Percentiles rank a stretch among this genome's conserved stretches.
phyloP scores from a whole-genome alignment of 2,888 invertebrate species.

The Drosophila lacicola region DNA sequence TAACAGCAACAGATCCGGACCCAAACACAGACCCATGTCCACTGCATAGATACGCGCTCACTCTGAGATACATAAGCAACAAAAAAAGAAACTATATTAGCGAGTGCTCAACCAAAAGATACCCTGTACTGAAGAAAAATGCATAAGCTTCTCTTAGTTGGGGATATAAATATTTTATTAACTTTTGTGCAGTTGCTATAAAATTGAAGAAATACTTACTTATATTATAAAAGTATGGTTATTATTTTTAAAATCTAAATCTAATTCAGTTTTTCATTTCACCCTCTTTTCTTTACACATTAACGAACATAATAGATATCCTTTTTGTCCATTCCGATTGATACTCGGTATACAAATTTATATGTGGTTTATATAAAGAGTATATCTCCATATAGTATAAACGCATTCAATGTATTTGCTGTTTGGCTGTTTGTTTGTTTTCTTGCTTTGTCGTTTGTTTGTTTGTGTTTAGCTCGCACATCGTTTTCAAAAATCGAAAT shows the following conservation, averaged over 20 bases:
- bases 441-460: constrained; percentile 53
- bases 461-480: constrained; percentile 68
- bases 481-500: constrained; percentile 79
- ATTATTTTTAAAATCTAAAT: no score
- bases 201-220: no score
- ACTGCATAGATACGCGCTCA: constrained; percentile 43
- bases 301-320: not conserved
- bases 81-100: not conserved
- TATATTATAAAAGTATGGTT: no score
- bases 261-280: no score
- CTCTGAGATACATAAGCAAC: constrained; percentile 15
- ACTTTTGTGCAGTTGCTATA: no score
- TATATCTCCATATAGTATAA: constrained; percentile 47
- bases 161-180: no score
- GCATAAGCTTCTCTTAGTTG: no score
- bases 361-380: constrained; percentile 4
- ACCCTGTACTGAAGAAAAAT: constrained; percentile 9
- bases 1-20: constrained; percentile 49
- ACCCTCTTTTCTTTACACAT: no score
- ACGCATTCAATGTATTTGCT: constrained; percentile 64
- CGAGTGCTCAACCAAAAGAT: not conserved
- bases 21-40: constrained; percentile 33
- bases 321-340: not conserved
- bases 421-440: constrained; percentile 50
- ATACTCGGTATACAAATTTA: constrained; percentile 18